These are phyloP conservation scores for Anolis carolinensis DNA, from an alignment of 2,113 vertebrate genomes.

Conservation along the genomic window DNA sequence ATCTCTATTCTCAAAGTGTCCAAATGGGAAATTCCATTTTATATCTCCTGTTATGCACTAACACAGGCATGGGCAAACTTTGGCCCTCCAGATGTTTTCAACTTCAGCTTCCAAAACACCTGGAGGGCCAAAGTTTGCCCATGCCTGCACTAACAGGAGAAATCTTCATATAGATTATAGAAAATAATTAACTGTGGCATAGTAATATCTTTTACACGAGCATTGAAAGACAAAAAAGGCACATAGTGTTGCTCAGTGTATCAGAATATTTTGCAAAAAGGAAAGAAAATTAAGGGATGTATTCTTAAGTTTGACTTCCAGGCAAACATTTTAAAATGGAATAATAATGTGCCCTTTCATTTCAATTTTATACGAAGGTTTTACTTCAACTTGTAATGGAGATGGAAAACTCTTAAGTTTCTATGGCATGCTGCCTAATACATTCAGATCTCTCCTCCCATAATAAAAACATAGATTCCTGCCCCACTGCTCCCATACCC, in stretches of 20 bases:
- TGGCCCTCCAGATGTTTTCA: too few relatives aligned
- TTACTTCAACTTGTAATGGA: conserved; percentile 77
- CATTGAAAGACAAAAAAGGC: neutral
- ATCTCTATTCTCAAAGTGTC: neutral
- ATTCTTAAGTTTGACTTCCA: conserved; percentile 74
- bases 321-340: conserved; percentile 74
- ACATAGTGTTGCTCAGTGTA: conserved; percentile 13
- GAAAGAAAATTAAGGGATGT: conserved; percentile 51
- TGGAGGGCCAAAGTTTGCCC: too few relatives aligned
- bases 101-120: too few relatives aligned
- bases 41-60: neutral
- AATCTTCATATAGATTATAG: neutral
- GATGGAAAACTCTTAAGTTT: conserved; percentile 74
- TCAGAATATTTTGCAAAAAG: conserved; percentile 51
- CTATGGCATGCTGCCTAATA: conserved; percentile 64
- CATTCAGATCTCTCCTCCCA: conserved; percentile 63
- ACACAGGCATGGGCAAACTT: too few relatives aligned
- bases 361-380: conserved; percentile 76
- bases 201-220: conserved; percentile 4
- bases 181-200: conserved; percentile 10
- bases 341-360: conserved; percentile 77
- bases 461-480: conserved; percentile 66
- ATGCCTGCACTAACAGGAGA: neutral
- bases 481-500: conserved; percentile 1
- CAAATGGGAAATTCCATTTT: neutral